Percentiles rank a stretch among this genome's conserved stretches.
phyloP scores from a whole-genome alignment of 1,140 invertebrate genomes.

The Polypedilum pembai region DNA sequence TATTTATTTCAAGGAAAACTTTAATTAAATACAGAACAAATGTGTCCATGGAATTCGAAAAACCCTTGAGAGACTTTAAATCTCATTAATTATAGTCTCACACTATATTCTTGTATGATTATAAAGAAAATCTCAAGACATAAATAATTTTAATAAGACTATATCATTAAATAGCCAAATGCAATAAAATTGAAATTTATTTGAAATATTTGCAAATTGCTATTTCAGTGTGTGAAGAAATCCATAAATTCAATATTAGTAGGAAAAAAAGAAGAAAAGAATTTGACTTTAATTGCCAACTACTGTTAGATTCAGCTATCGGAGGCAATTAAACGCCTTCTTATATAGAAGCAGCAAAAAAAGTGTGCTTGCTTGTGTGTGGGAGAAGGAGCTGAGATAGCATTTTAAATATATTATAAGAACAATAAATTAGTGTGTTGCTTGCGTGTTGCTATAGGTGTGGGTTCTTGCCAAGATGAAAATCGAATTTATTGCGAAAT shows the following conservation, averaged over 20 bases:
- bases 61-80: no score
- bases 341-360: not conserved
- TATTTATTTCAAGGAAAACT: no score
- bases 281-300: not conserved
- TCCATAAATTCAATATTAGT: not conserved
- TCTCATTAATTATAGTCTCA: no score
- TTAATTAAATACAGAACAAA: no score
- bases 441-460: no score
- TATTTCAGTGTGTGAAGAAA: not conserved
- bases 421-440: not conserved
- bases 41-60: no score
- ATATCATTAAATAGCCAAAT: no score
- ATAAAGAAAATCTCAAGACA: no score
- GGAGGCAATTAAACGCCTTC: not conserved
- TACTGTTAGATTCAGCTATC: not conserved
- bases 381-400: not conserved
- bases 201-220: no score
- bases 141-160: no score
- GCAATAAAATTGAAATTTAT: no score
- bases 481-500: conserved; percentile 24
- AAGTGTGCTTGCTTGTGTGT: not conserved
- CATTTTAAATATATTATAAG: not conserved
- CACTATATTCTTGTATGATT: no score
- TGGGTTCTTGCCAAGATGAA: not conserved
- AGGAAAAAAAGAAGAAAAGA: not conserved